A percentile compares a stretch with the other conserved stretches of the same genome.
phyloP scores from a whole-genome alignment of 2,113 vertebrate species.

The Rafetus swinhoei region DNA sequence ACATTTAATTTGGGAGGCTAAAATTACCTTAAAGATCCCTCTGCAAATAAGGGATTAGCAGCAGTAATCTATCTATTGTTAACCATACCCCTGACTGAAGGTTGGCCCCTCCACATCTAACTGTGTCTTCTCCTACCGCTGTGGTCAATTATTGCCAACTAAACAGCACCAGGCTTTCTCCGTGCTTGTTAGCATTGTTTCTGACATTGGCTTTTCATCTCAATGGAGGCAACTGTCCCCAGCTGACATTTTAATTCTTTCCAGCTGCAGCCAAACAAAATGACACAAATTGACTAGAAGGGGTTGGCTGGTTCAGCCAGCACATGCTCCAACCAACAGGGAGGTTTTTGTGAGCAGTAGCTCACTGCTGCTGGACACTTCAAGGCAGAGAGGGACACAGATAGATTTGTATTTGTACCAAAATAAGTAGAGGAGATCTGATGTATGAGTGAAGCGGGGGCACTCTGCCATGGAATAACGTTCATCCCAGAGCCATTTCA shows the following conservation, averaged over 20 bases:
- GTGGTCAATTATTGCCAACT: constrained; percentile 56
- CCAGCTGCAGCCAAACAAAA: constrained; percentile 67
- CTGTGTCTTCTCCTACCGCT: constrained; percentile 16
- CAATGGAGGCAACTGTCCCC: constrained; percentile 65
- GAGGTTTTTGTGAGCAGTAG: neutral
- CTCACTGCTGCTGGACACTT: constrained; percentile 10
- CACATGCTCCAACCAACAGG: neutral
- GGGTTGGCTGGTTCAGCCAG: constrained; percentile 2
- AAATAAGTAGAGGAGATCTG: accelerated
- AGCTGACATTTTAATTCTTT: constrained; percentile 75
- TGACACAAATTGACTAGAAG: constrained; percentile 66
- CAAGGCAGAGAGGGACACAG: neutral
- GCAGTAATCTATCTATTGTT: neutral
- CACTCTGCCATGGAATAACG: neutral
- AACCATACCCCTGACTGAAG: constrained; percentile 30
- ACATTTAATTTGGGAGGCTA: neutral
- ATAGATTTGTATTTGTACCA: neutral
- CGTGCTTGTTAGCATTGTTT: constrained; percentile 65
- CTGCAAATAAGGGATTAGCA: neutral
- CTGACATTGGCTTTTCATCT: constrained; percentile 68
- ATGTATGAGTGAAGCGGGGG: neutral
- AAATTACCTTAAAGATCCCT: neutral
- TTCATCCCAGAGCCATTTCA: neutral
- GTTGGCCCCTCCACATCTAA: neutral
- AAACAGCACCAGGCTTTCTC: constrained; percentile 59